Evolutionary conservation across 2,113 vertebrate species (phyloP), one percentile per base, ranked within the genome.

Genomic region (Chinchilla lanigera): DNA sequence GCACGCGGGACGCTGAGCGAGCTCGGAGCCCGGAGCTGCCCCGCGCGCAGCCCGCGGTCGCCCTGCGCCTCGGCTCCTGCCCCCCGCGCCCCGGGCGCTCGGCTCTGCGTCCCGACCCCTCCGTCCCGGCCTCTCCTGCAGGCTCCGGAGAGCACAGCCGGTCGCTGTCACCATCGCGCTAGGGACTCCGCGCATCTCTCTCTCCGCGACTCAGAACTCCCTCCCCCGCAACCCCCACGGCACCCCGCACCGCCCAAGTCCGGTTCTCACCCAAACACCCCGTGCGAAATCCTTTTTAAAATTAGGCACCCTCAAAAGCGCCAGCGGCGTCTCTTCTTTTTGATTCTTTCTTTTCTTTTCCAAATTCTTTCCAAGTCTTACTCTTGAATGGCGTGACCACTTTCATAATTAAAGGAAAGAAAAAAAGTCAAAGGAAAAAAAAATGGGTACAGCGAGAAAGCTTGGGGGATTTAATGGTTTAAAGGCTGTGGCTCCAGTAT

Each of bases 351-450:
- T 86, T 87, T 95, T 60, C 97, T 89, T 96, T 93, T 93, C 81
- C 97, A 89, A 98, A 97, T 95, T 92, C 87, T 85, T 82, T 96
- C 97, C 98, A 93, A 95, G 85, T 96, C 92, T 96, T 92, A 90
- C 33, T 95, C 84, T 93, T 77, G 69, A 92, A 82, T 22, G 35
- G 61, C 73, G 47, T 91, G 50, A 38, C 41, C 90, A 80, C 97
- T 97, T 97, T 97, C 98, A 98, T 98, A 95, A 89, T 97, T 92
- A 47, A 17, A 8, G 30, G 17, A 11, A 0, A 24, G 1, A 20
- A 22, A 4, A 22, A 38, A 65, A 50, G 16, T 78, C 33, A 38
- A 63, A 17, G 77, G 38, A 26, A 41, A 38, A 44, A n/a, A 1
- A 3, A 33, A 22, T 10, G 54, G 9, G 47, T 9, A 28, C n/a